phyloP scores from a whole-genome alignment of 2,888 invertebrate species.

The Lithophane semibrunnea region DNA sequence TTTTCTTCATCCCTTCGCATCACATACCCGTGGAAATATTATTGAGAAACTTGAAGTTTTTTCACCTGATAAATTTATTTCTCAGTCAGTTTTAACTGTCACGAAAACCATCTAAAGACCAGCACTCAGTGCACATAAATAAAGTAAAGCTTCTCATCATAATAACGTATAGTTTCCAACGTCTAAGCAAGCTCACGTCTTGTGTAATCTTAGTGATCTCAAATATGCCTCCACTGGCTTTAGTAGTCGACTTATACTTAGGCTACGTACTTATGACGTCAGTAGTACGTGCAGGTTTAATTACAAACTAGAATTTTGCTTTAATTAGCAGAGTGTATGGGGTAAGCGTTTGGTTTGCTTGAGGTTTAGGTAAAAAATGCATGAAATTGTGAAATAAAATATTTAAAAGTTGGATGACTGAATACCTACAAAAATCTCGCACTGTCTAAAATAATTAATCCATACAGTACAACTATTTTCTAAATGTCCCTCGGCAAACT shows the following conservation, averaged over 20 bases:
- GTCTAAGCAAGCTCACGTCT: conserved; percentile 25
- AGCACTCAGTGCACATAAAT: neutral
- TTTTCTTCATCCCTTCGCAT: too few relatives aligned
- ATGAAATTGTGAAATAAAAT: neutral
- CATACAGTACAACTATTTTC: too few relatives aligned
- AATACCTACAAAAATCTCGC: neutral
- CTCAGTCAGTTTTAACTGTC: too few relatives aligned
- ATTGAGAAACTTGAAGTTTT: too few relatives aligned
- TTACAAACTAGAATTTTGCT: conserved; percentile 32
- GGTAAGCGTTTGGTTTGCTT: neutral
- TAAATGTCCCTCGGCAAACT: too few relatives aligned
- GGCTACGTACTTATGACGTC: conserved; percentile 26
- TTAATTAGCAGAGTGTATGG: conserved; percentile 6
- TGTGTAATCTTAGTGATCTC: conserved; percentile 58
- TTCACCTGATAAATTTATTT: too few relatives aligned
- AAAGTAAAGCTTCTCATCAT: conserved; percentile 14
- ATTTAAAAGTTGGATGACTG: too few relatives aligned
- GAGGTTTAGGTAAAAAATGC: neutral
- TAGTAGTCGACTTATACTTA: conserved; percentile 51
- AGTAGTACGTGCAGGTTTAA: conserved; percentile 37
- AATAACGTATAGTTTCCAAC: conserved; percentile 25
- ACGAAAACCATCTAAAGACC: conserved; percentile 1
- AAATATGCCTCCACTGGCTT: conserved; percentile 58
- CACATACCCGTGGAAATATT: too few relatives aligned
- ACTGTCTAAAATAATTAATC: neutral